Percentiles rank a stretch among this genome's conserved stretches.
phyloP scores from a whole-genome alignment of 1,140 invertebrate species.

The Drosophila teissieri region DNA sequence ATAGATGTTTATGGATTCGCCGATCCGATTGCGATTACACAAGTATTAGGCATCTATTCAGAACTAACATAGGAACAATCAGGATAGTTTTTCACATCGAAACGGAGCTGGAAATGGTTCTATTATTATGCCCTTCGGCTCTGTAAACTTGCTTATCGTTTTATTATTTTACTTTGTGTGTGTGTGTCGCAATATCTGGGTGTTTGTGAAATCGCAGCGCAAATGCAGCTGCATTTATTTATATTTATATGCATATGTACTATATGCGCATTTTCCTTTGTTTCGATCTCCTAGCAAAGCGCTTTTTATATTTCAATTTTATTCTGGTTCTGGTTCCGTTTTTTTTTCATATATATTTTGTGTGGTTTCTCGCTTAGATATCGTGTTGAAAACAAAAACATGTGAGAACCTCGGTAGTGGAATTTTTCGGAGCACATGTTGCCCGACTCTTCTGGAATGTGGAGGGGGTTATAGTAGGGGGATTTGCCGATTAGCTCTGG shows the following conservation, averaged over 20 bases:
- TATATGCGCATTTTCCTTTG: constrained; percentile 11
- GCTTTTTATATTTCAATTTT: constrained; percentile 7
- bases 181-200: constrained; percentile 14
- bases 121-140: constrained; percentile 6
- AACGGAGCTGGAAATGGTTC: constrained; percentile 39
- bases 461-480: not conserved
- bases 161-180: constrained; percentile 7
- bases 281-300: constrained; percentile 13
- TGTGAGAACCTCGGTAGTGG: constrained; percentile 31
- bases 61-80: constrained; percentile 44
- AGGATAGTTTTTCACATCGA: constrained; percentile 28
- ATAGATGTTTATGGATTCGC: constrained; percentile 1
- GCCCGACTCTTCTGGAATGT: constrained; percentile 21
- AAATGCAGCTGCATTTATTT: constrained; percentile 14
- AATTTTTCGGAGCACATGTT: constrained; percentile 41
- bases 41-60: constrained; percentile 24
- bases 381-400: constrained; percentile 42
- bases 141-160: constrained; percentile 34
- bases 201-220: constrained; percentile 9
- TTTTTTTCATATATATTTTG: not conserved
- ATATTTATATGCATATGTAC: not conserved
- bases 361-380: constrained; percentile 23
- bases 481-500: constrained; percentile 26
- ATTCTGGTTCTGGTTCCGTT: constrained; percentile 11
- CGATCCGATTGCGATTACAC: constrained; percentile 23